Conservation (phyloP, 2,113 vertebrate species). For the Megalops atlanticus region DNA sequence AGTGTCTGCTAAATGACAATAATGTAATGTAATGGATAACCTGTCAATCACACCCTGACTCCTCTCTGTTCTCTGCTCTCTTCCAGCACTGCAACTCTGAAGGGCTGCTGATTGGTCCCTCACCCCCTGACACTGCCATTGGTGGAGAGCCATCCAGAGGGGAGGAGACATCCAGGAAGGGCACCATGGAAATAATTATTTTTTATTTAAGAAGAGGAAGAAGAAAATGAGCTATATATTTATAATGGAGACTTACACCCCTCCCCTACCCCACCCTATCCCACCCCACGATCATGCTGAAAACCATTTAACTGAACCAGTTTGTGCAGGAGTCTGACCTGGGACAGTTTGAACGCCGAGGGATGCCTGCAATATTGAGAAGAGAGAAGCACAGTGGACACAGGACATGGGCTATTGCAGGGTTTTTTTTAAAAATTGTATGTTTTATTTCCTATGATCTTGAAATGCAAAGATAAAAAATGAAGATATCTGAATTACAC, state of each 20-base stretch:
- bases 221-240: constrained; percentile 71
- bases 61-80: constrained; percentile 61
- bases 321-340: background rate
- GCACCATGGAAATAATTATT: constrained; percentile 66
- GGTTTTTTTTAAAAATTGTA: constrained; percentile 29
- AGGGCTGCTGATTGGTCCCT: constrained; percentile 76
- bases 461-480: constrained; percentile 38
- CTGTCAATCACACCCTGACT: background rate
- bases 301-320: background rate
- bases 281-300: constrained; percentile 12
- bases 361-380: constrained; percentile 26
- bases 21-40: no score
- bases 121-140: constrained; percentile 63
- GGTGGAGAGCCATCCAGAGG: constrained; percentile 35
- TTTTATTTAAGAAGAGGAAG: constrained; percentile 65
- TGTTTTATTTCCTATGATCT: constrained; percentile 39
- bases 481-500: background rate
- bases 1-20: no score
- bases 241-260: constrained; percentile 62
- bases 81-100: constrained; percentile 85
- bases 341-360: background rate
- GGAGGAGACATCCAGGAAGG: constrained; percentile 61
- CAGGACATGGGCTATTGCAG: constrained; percentile 23
- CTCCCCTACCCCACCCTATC: no score
- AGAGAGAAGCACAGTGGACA: constrained; percentile 35